Base-by-base conservation (phyloP, 2,797 vertebrate species). In the Enteromius viviparus region DNA sequence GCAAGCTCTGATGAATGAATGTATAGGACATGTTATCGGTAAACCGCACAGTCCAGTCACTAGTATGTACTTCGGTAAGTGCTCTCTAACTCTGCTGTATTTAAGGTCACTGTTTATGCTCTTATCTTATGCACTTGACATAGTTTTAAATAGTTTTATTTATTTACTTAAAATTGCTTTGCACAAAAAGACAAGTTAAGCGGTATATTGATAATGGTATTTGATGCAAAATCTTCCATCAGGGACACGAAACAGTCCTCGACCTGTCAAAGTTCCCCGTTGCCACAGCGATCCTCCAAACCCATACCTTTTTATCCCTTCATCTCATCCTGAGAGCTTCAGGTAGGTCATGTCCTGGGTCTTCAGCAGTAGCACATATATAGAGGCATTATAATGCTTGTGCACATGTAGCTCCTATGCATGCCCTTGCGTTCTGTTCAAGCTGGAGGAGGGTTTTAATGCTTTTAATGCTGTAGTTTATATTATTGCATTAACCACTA, bases 241-340 rank as follows among this genome's bases (percentile, higher is more conserved):
- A 99, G 98, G 93, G 55, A 93, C 97, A 88, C 96, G 98, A 84
- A 99, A 97, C 90, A 99, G 95, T 88, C 97, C 98, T 84, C 97
- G 98, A 66, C 97, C 98, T 26, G 95, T 98, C 75, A 99, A 99
- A 93, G 97, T 99, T 15, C 98, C 98, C 58, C 96, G 98, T 58
- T 99, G 97, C 90, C 96, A 99, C 42, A 99, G 98, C 37, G 98
- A 99, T 90, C 98, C 98, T 78, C 97, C 98, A 37, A 99, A 99
- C 90, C 97, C 98, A 23, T 97, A 97, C 85, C 95, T 99, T 60
- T 97, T 98, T 86, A 98, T 99, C 87, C 96, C 97, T 8, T 40
- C 81, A 34, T 70, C 82, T 78, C 96, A 96, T 0, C 90, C 96
- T 29, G 98, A 99, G 71, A 95, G 95, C n/a, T 97, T 98, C 95